Base-by-base conservation (phyloP, 1,140 invertebrate genomes). In the Araneus ventricosus region DNA sequence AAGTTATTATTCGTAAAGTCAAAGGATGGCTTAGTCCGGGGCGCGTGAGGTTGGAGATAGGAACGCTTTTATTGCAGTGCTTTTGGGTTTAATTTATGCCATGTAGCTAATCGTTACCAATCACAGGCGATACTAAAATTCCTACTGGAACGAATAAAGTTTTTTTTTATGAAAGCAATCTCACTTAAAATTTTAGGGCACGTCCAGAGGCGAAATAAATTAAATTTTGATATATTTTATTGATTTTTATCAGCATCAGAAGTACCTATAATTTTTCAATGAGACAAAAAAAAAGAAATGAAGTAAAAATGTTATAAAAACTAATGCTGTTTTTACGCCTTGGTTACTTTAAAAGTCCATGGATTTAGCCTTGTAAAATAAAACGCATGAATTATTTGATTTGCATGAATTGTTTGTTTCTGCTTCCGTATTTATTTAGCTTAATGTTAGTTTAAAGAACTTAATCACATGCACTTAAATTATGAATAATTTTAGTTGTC, bases 71-170 rank as follows among this genome's bases (percentile, higher is more conserved):
- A 86, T 86, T 86, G 52, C 14, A 61, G 34, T 45, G 30, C 30
- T 86, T n/a, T 86, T 20, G 30, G 84, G 30, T 86, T 34, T 59
- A 86, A 86, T 86, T 86, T 86, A 86, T 86, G 30, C 84, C 45
- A 10, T 30, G 84, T 45, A 7, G 41, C 22, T 82, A 82, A 82
- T 82, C 80, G 41, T 52, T 6, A 61, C 27, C n/a, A 34, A 86
- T 61, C 84, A 59, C 45, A 37, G 27, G 3, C 24, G 80, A 41
- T 6, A 30, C 45, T 84, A 84, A 84, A 84, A 84, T 17, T 52
- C 37, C 24, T 52, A 84, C 27, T 30, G 63, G 14, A 14, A 67
- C 27, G 24, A 67, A 37, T 2, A 37, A 75, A 75, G 17, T 2
- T 22, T 37, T 70, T 70, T 63, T 75, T 75, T 20, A 75, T 4